Percentiles rank a stretch among this genome's conserved stretches.
phyloP scores from a whole-genome alignment of 2,888 invertebrate species.

The Arctia plantaginis region DNA sequence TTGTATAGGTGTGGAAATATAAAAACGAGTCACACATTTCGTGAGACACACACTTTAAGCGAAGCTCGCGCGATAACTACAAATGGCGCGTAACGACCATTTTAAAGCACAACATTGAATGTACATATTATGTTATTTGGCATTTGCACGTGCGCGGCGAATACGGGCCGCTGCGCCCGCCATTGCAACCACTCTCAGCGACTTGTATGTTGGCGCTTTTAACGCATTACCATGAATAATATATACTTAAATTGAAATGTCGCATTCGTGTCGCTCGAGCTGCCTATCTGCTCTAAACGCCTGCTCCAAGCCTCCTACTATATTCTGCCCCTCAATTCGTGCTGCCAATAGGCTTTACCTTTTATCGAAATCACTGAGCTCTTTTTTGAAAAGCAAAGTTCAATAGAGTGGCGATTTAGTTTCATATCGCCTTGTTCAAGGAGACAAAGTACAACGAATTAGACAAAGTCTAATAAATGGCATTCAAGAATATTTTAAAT shows the following conservation, averaged over 20 bases:
- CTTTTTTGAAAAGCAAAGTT: constrained; percentile 59
- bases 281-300: constrained; percentile 74
- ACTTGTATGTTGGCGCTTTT: constrained; percentile 82
- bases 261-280: constrained; percentile 82
- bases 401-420: constrained; percentile 50
- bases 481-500: constrained; percentile 20
- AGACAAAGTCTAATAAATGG: background rate
- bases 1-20: constrained; percentile 68
- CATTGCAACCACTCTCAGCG: constrained; percentile 67
- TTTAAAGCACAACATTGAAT: constrained; percentile 84
- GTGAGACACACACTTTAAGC: constrained; percentile 80
- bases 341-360: constrained; percentile 79
- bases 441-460: constrained; percentile 15
- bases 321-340: constrained; percentile 74
- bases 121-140: constrained; percentile 71
- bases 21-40: constrained; percentile 73
- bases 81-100: constrained; percentile 84
- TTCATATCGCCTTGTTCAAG: constrained; percentile 42
- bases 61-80: constrained; percentile 70
- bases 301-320: constrained; percentile 66
- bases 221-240: constrained; percentile 87
- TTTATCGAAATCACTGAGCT: constrained; percentile 72
- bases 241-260: constrained; percentile 86
- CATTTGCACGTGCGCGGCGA: constrained; percentile 79
- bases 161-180: constrained; percentile 70